These are phyloP conservation scores for Cheilosia scutellata DNA, from an alignment of 2,888 invertebrate species.

Conservation along the genomic window DNA sequence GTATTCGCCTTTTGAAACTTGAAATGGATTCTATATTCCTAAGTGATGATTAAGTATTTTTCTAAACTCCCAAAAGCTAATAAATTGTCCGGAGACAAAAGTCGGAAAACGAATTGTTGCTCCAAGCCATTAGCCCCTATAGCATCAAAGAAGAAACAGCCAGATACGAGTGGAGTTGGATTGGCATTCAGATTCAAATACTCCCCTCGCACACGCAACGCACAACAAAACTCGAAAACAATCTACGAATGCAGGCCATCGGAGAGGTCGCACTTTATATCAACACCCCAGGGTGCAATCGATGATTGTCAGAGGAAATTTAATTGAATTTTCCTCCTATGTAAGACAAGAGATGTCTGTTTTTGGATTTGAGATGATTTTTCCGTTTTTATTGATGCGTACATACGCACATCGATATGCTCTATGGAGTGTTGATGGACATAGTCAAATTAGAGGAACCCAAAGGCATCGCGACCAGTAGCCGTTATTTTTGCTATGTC, in stretches of 20 bases:
- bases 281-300: slow-evolving; percentile 73
- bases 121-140: slow-evolving; percentile 53
- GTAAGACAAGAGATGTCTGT: slow-evolving; percentile 67
- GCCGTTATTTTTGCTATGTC: slow-evolving; percentile 11
- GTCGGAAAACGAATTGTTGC: slow-evolving; percentile 58
- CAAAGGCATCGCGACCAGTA: slow-evolving; percentile 1
- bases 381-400: slow-evolving; percentile 31
- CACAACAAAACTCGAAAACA: slow-evolving; percentile 25
- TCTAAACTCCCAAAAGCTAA: slow-evolving; percentile 58
- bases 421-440: slow-evolving; percentile 48
- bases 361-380: slow-evolving; percentile 60
- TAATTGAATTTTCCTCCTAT: slow-evolving; percentile 67
- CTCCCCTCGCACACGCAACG: background rate
- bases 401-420: slow-evolving; percentile 13
- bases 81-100: slow-evolving; percentile 59
- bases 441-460: background rate
- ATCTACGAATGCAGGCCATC: slow-evolving; percentile 63
- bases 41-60: slow-evolving; percentile 72
- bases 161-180: background rate
- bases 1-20: slow-evolving; percentile 41
- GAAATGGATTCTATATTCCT: slow-evolving; percentile 54
- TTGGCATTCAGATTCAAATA: slow-evolving; percentile 35
- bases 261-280: slow-evolving; percentile 68
- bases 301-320: slow-evolving; percentile 68
- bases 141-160: slow-evolving; percentile 36